These are phyloP conservation scores for Drosophila affinis DNA, from an alignment of 2,888 invertebrate genomes.

Conservation along the genomic window DNA sequence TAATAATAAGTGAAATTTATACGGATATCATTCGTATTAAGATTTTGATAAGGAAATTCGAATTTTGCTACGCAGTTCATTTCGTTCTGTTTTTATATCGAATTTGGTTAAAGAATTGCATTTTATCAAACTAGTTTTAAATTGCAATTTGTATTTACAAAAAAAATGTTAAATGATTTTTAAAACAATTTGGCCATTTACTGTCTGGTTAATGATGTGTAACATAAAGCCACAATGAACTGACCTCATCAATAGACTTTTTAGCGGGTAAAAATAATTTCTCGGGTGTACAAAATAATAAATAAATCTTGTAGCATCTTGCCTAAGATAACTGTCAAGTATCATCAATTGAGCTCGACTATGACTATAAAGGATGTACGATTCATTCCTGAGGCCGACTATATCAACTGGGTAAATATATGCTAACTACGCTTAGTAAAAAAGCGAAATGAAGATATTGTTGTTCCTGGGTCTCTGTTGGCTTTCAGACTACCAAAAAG, in stretches of 20 bases:
- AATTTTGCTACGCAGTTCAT: too few species aligned
- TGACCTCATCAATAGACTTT: too few species aligned
- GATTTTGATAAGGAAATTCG: background rate
- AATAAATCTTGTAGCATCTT: background rate
- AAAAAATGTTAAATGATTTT: background rate
- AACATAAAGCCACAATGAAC: too few species aligned
- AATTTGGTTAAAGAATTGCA: background rate
- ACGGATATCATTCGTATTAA: too few species aligned
- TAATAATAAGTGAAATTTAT: background rate
- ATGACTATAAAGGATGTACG: background rate
- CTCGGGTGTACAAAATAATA: background rate
- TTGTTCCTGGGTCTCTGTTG: conserved; percentile 41
- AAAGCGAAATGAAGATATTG: conserved; percentile 27
- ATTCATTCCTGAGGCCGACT: background rate
- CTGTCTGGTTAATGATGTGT: background rate
- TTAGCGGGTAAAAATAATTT: background rate
- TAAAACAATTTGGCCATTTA: background rate
- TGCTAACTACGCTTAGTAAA: conserved; percentile 35
- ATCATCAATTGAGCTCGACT: background rate
- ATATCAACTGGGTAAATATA: conserved; percentile 33
- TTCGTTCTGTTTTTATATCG: conserved; percentile 16
- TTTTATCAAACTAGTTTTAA: too few species aligned
- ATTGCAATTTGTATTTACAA: background rate
- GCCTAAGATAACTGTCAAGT: background rate
- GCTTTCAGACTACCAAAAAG: conserved; percentile 27